Conservation (phyloP, 2,888 invertebrate genomes). For the Epirrhoe tristata region DNA sequence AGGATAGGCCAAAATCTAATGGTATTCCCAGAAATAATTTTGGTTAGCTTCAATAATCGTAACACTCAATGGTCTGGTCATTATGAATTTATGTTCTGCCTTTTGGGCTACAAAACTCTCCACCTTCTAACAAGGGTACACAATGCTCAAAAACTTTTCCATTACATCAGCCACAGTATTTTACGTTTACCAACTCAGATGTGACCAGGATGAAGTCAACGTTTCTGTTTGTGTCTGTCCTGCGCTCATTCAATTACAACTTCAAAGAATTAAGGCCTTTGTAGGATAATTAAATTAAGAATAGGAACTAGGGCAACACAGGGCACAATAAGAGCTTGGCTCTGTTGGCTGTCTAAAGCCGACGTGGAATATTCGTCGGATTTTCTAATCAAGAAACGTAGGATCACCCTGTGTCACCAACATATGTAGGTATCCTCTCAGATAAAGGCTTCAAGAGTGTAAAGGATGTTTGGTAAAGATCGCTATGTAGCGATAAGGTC, state of each 20-base stretch:
- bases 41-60: too few relatives aligned
- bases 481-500: too few relatives aligned
- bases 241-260: conserved; percentile 21
- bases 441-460: too few relatives aligned
- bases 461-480: too few relatives aligned
- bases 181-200: not conserved
- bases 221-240: conserved; percentile 19
- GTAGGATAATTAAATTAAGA: conserved; percentile 23
- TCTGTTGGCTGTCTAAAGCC: not conserved
- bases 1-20: too few relatives aligned
- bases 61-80: not conserved
- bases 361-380: not conserved
- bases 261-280: conserved; percentile 24
- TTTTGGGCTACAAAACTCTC: not conserved
- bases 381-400: not conserved
- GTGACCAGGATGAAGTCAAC: conserved; percentile 1
- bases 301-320: not conserved
- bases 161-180: not conserved
- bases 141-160: not conserved
- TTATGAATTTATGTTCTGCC: not conserved
- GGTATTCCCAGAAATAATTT: too few relatives aligned
- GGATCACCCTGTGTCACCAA: too few relatives aligned
- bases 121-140: not conserved
- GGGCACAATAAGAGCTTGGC: not conserved
- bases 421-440: too few relatives aligned